Evolutionary conservation across 2,797 vertebrate species (phyloP).

Genomic region (Acipenser transmontanus): DNA sequence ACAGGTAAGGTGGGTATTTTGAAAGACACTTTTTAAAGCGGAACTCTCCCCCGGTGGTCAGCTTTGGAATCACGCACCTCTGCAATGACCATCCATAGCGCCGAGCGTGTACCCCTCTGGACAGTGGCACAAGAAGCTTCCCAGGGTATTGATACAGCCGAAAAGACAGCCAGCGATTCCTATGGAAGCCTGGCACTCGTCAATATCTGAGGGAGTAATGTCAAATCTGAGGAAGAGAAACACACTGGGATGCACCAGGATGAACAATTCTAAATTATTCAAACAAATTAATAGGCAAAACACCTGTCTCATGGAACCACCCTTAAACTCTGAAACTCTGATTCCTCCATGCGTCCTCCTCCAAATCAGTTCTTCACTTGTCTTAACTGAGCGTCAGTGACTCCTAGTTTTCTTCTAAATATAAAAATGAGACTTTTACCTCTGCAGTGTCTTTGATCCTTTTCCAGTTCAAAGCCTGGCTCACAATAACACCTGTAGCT

Average conservation of each 20-base stretch:
- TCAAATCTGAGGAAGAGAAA: neutral
- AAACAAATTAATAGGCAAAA: too few relatives aligned
- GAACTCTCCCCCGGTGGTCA: neutral
- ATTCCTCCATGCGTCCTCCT: too few relatives aligned
- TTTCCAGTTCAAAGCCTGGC: slow-evolving; percentile 10
- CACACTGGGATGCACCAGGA: too few relatives aligned
- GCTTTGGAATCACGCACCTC: slow-evolving; percentile 29
- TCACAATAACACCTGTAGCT: slow-evolving; percentile 15
- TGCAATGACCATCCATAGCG: slow-evolving; percentile 29
- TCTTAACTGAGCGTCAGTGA: too few relatives aligned
- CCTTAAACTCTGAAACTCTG: too few relatives aligned
- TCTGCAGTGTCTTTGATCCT: slow-evolving; percentile 9
- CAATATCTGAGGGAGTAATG: slow-evolving; percentile 40
- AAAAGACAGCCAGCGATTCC: slow-evolving; percentile 37
- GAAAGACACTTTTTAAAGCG: too few relatives aligned
- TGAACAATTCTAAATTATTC: too few relatives aligned
- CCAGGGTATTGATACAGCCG: slow-evolving; percentile 44
- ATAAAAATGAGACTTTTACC: slow-evolving; percentile 1
- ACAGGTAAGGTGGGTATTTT: neutral
- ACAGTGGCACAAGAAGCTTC: slow-evolving; percentile 45
- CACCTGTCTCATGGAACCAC: too few relatives aligned
- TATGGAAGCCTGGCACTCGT: slow-evolving; percentile 40
- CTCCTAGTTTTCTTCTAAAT: too few relatives aligned
- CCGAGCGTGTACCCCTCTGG: slow-evolving; percentile 37
- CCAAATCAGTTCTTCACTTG: too few relatives aligned